phyloP scores from a whole-genome alignment of 2,797 vertebrate species.

The Heteromormyrus szaboi region DNA sequence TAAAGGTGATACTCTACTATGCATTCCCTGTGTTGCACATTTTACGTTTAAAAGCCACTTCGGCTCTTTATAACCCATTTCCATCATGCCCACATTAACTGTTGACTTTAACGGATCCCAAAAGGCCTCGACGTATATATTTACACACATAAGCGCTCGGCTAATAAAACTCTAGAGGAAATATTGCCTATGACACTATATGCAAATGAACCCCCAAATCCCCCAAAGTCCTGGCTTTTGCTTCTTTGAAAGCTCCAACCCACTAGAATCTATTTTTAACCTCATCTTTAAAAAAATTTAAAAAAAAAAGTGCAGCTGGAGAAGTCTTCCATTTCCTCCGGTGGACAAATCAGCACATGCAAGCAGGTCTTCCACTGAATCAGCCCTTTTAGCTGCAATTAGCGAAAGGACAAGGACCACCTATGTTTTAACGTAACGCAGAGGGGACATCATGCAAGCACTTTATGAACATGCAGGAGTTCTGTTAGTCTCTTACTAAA shows the following conservation, averaged over 20 bases:
- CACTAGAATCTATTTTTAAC: slow-evolving; percentile 1
- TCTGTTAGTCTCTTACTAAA: not conserved
- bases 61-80: not conserved
- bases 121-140: not conserved
- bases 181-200: slow-evolving; percentile 11
- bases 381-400: not conserved
- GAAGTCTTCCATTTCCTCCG: not conserved
- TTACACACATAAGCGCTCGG: not conserved
- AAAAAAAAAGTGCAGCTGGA: not conserved
- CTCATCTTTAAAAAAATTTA: not conserved
- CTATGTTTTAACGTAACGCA: not conserved
- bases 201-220: slow-evolving; percentile 3
- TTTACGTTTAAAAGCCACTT: not conserved
- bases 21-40: not conserved
- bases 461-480: not conserved
- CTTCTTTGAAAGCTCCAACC: slow-evolving; percentile 4
- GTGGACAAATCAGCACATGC: slow-evolving; percentile 4
- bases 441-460: not conserved
- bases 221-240: slow-evolving; percentile 7
- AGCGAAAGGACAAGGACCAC: not conserved
- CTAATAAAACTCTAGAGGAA: slow-evolving; percentile 9
- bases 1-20: not conserved
- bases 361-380: slow-evolving; percentile 1
- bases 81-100: slow-evolving; percentile 4
- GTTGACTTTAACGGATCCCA: slow-evolving; percentile 10